Evolutionary conservation across 1,140 invertebrate species (phyloP).

Genomic region (Drosophila subobscura): DNA sequence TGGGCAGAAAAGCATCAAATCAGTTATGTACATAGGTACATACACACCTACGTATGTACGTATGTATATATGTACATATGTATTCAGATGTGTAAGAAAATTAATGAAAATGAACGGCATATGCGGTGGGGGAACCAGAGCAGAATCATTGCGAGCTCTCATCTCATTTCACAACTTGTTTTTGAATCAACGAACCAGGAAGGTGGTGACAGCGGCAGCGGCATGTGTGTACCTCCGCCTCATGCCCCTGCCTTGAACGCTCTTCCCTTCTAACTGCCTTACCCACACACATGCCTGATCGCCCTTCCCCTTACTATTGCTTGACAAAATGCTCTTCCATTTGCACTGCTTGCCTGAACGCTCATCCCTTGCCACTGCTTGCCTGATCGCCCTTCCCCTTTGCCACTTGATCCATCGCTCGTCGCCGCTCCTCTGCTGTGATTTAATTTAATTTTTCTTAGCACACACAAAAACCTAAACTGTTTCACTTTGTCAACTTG

Average conservation of each 20-base stretch:
- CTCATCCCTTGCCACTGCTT: too few species aligned
- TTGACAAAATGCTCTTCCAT: too few species aligned
- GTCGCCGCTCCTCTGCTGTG: slow-evolving; percentile 1
- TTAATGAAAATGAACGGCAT: slow-evolving; percentile 5
- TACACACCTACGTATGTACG: too few species aligned
- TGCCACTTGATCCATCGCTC: slow-evolving; percentile 7
- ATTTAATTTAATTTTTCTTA: slow-evolving; percentile 56
- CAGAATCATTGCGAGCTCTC: slow-evolving; percentile 42
- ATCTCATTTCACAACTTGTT: slow-evolving; percentile 52
- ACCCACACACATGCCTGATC: too few species aligned
- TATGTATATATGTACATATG: background rate
- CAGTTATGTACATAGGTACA: too few species aligned
- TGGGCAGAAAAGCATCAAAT: too few species aligned
- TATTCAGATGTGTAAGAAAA: background rate
- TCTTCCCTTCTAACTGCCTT: too few species aligned
- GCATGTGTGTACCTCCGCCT: too few species aligned
- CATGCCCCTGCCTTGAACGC: too few species aligned
- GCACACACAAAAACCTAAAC: slow-evolving; percentile 43
- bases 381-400: slow-evolving; percentile 4
- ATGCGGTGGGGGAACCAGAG: slow-evolving; percentile 18
- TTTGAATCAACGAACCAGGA: slow-evolving; percentile 53
- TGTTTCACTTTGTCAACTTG: slow-evolving; percentile 51
- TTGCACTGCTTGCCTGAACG: too few species aligned
- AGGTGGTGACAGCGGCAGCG: slow-evolving; percentile 16
- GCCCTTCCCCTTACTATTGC: background rate